These are phyloP conservation scores for Atlantisia rogersi DNA, from an alignment of 2,113 vertebrate genomes.

Conservation along the genomic window DNA sequence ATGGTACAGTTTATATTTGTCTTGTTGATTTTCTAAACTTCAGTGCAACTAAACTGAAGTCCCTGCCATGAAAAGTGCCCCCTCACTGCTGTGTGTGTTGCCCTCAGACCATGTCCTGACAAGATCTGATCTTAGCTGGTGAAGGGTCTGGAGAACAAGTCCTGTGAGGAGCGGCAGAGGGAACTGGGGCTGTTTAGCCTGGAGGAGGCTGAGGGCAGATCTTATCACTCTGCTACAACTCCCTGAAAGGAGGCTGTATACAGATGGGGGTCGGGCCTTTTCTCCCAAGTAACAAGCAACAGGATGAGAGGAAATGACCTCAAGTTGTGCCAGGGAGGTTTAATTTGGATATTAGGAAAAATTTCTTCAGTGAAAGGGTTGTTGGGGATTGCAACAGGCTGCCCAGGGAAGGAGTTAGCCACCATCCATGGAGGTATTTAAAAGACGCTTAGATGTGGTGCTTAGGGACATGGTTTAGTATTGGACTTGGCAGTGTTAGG, in stretches of 20 bases:
- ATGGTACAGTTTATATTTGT: not conserved
- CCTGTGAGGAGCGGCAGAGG: not conserved
- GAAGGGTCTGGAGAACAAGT: not conserved
- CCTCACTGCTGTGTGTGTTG: not conserved
- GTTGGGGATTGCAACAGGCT: not conserved
- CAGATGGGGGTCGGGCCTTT: no score
- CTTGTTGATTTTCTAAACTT: not conserved
- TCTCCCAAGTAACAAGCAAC: not conserved
- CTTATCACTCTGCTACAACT: not conserved
- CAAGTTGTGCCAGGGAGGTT: not conserved
- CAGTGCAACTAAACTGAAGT: not conserved
- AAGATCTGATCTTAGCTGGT: not conserved
- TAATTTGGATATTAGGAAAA: not conserved
- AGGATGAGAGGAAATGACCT: not conserved
- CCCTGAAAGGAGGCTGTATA: not conserved
- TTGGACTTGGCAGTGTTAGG: not conserved
- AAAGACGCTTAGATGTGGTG: not conserved
- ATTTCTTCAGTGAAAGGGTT: not conserved
- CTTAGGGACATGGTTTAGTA: not conserved
- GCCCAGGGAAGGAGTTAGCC: not conserved
- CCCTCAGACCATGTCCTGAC: not conserved
- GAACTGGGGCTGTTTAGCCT: not conserved
- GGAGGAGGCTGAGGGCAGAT: not conserved
- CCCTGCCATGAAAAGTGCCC: not conserved
- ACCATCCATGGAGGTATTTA: not conserved